A percentile compares a stretch with the other conserved stretches of the same genome.
Evolutionary conservation across 1,140 invertebrate genomes (phyloP).

Genomic region (Drosophila chauvacae): DNA sequence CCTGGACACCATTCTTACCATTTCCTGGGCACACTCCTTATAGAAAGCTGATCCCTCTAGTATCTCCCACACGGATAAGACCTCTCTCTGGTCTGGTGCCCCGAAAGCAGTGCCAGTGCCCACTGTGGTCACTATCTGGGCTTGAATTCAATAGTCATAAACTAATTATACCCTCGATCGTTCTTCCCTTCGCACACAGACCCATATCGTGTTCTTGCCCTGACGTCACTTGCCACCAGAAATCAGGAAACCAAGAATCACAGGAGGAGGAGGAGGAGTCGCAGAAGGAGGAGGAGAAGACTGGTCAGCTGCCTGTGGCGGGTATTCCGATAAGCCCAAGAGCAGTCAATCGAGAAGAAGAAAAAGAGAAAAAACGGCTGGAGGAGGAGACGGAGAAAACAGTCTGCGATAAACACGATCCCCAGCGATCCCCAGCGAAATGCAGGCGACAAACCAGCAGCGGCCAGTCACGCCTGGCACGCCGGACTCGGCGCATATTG

Average conservation of each 20-base stretch:
- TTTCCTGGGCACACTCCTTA: not conserved
- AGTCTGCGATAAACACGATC: conserved; percentile 21
- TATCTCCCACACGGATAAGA: not conserved
- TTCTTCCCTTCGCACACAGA: not conserved
- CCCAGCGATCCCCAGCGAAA: not conserved
- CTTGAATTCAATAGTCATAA: conserved; percentile 40
- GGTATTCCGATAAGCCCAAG: conserved; percentile 42
- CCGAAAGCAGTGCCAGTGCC: not conserved
- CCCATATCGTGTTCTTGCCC: conserved; percentile 4
- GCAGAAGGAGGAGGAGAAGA: not conserved
- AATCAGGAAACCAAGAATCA: too few species aligned
- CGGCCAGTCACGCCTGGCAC: conserved; percentile 73
- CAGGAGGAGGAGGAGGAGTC: not conserved
- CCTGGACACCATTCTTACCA: too few species aligned
- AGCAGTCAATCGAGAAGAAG: conserved; percentile 19
- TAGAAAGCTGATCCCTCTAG: not conserved
- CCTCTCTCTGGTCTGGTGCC: not conserved
- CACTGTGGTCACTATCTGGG: conserved; percentile 19
- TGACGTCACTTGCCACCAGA: conserved; percentile 50
- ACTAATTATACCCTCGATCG: conserved; percentile 39
- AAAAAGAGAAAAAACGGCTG: not conserved
- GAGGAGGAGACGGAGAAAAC: not conserved
- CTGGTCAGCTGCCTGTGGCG: conserved; percentile 28
- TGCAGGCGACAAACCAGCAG: conserved; percentile 33
- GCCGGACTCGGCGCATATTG: conserved; percentile 70